Base-by-base conservation (phyloP, 2,113 vertebrate species). In the Gopherus flavomarginatus region DNA sequence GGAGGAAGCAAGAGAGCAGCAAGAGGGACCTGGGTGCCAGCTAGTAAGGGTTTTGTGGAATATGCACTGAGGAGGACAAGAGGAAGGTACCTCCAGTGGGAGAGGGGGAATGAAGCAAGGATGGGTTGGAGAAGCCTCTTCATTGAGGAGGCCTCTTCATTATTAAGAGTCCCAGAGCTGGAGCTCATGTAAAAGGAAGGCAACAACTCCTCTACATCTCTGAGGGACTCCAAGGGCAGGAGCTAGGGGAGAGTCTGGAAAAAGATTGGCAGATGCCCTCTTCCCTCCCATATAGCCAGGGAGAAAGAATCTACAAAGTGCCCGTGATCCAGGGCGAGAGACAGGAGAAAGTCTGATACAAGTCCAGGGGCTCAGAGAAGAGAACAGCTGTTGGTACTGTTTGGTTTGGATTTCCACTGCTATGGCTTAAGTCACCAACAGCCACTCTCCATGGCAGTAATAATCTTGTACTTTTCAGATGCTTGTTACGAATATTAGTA, bases 381-480 rank as follows among this genome's bases (percentile, higher is more conserved):
- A 52, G 85, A 17, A 86, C 80, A 88, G 13, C 69, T 87, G 5
- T 11, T 4, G 24, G 1, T 8, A 1, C 2, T 7, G 24, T 82
- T 78, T 4, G 42, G 86, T 83, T 13, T 0, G 0, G 69, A 69
- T 35, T 69, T 42, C 26, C 31, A 7, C 0, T 1, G 5, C 1
- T 38, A 78, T 47, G 21, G 52, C 44, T 21, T 16, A 21, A 1
- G 3, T 47, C 75, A 49, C 38, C 38, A 53, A 65, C 83, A 65
- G 53, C 56, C 57, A 86, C 0, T 42, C 83, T 44, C 49, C 59
- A 1, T 42, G 81, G 86, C 83, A 42, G 17, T 75, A 62, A 75
- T 21, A 72, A 17, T 17, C n/a, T 72, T 38, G 35, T 80, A 50
- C 84, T 75, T 16, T 90, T 83, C 0, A 0, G 11, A n/a, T 42